A percentile compares a stretch with the other conserved stretches of the same genome.
phyloP scores from a whole-genome alignment of 2,113 vertebrate species.

The Phylloscopus trochilus region DNA sequence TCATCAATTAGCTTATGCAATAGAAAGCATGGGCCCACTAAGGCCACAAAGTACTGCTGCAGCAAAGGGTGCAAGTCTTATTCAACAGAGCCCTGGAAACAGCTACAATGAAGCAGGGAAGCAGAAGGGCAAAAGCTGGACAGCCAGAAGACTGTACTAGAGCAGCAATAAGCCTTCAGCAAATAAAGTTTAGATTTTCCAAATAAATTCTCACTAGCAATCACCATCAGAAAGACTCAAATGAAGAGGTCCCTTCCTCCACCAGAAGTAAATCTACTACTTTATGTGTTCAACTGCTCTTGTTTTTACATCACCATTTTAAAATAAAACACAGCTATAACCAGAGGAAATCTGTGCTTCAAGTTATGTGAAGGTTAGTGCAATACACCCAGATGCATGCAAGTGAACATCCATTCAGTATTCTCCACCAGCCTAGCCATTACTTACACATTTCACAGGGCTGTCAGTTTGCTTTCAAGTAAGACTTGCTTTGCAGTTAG shows the following conservation, averaged over 20 bases:
- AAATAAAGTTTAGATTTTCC: background rate
- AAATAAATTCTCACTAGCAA: background rate
- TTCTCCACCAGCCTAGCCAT: constrained; percentile 75
- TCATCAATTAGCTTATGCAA: background rate
- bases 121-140: constrained; percentile 26
- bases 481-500: constrained; percentile 71
- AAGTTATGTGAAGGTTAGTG: constrained; percentile 44
- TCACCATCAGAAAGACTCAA: background rate
- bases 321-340: background rate
- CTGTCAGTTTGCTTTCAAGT: constrained; percentile 47
- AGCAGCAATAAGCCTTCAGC: background rate
- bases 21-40: background rate
- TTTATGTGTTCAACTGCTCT: constrained; percentile 43
- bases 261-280: background rate
- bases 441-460: constrained; percentile 43
- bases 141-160: background rate
- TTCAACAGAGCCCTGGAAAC: background rate
- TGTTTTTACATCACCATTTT: constrained; percentile 18
- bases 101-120: constrained; percentile 46
- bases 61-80: background rate
- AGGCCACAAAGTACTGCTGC: background rate
- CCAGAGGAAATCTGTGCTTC: constrained; percentile 16
- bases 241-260: background rate
- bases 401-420: constrained; percentile 83
- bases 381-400: constrained; percentile 68